These are phyloP conservation scores for Rhodophaea formosa DNA, from an alignment of 2,888 invertebrate species.

Conservation along the genomic window DNA sequence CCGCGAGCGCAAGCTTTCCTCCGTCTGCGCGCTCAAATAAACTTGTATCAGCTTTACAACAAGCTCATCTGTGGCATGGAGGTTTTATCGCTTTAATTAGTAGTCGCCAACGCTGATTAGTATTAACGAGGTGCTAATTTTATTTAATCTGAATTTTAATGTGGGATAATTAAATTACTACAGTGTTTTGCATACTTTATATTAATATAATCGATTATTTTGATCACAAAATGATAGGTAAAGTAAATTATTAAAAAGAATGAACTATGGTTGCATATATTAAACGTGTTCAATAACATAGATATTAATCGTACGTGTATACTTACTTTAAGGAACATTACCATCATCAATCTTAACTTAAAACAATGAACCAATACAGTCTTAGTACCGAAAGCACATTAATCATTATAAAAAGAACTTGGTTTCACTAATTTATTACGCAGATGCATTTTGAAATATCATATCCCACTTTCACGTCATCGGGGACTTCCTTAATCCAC, in stretches of 20 bases:
- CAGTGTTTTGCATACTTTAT: neutral
- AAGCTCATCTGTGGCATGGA: neutral
- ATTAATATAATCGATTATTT: neutral
- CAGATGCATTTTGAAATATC: constrained; percentile 50
- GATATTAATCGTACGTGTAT: neutral
- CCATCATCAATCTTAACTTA: constrained; percentile 4
- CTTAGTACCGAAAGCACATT: neutral
- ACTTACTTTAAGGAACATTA: neutral
- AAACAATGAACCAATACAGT: constrained; percentile 3
- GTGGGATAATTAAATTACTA: neutral
- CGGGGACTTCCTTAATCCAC: constrained; percentile 63
- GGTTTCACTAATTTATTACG: constrained; percentile 25
- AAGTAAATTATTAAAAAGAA: no score
- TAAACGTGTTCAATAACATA: neutral
- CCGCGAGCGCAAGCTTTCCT: constrained; percentile 23
- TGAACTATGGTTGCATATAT: no score
- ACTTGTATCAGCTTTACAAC: constrained; percentile 1
- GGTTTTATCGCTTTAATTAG: constrained; percentile 2
- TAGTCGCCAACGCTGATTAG: neutral
- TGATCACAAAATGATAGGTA: no score
- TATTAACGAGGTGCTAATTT: constrained; percentile 14
- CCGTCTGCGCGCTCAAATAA: constrained; percentile 2
- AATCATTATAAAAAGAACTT: constrained; percentile 16
- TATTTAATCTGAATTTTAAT: neutral
- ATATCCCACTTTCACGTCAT: constrained; percentile 66